phyloP scores from a whole-genome alignment of 1,140 invertebrate species.

The Aphelenchoides fujianensis region DNA sequence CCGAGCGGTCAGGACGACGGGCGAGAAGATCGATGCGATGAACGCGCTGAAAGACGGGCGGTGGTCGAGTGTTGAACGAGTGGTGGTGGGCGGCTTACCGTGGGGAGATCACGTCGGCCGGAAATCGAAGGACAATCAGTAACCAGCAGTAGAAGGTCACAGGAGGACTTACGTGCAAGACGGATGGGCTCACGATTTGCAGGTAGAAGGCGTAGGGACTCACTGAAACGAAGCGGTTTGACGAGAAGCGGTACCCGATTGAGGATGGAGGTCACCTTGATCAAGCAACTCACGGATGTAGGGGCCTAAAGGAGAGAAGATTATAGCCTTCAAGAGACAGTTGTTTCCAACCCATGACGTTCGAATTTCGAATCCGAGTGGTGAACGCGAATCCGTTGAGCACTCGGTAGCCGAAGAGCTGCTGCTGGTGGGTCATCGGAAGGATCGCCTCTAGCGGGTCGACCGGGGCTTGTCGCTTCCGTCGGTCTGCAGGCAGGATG shows the following conservation, averaged over 20 bases:
- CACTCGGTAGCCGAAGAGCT: not conserved
- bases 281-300: constrained; percentile 9
- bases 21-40: constrained; percentile 17
- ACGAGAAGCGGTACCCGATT: not conserved
- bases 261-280: not conserved
- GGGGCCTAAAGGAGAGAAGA: no score
- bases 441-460: not conserved
- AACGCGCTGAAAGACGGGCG: no score
- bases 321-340: no score
- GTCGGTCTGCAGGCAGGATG: no score
- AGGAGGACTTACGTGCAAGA: constrained; percentile 8
- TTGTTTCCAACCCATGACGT: no score
- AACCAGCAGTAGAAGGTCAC: not conserved
- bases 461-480: not conserved
- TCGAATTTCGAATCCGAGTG: constrained; percentile 8
- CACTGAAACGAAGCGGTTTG: not conserved
- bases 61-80: no score
- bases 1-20: constrained; percentile 10
- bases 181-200: constrained; percentile 8
- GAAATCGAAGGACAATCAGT: not conserved
- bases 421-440: constrained; percentile 1
- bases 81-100: no score
- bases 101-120: constrained; percentile 17
- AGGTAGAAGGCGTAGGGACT: constrained; percentile 20
- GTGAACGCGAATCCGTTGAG: constrained; percentile 12